Conservation (phyloP, 2,888 invertebrate species). For the Mimumesa dahlbomi region DNA sequence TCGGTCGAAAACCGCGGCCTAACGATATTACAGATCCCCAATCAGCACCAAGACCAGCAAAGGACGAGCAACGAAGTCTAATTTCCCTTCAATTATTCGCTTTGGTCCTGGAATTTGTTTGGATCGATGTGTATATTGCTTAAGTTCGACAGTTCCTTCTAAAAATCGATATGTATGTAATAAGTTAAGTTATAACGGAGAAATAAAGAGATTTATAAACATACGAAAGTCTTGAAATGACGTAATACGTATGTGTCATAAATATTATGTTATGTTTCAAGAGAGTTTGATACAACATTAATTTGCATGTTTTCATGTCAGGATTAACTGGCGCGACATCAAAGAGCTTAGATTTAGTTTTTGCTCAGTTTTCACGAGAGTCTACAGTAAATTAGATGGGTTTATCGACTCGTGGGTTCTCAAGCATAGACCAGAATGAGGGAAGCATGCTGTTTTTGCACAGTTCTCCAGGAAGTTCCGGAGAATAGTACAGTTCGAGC, state of each 20-base stretch:
- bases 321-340: conserved; percentile 28
- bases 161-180: too few species aligned
- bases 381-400: conserved; percentile 46
- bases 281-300: neutral
- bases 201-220: too few species aligned
- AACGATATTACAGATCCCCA: conserved; percentile 63
- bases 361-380: conserved; percentile 23
- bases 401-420: conserved; percentile 40
- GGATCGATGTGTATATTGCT: too few species aligned
- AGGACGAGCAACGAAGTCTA: conserved; percentile 35
- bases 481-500: conserved; percentile 24
- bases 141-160: too few species aligned
- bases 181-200: too few species aligned
- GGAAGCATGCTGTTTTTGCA: conserved; percentile 43
- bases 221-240: too few species aligned
- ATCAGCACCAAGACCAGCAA: conserved; percentile 51
- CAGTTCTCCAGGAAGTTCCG: conserved; percentile 31
- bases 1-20: conserved; percentile 58
- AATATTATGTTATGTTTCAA: too few species aligned
- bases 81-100: conserved; percentile 32
- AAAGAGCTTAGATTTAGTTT: conserved; percentile 44
- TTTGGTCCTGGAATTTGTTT: too few species aligned
- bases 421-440: conserved; percentile 30
- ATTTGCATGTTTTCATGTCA: neutral
- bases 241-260: too few species aligned